These are phyloP conservation scores for Rousettus madagascariensis DNA, from an alignment of 2,797 vertebrate genomes.

Conservation along the genomic window DNA sequence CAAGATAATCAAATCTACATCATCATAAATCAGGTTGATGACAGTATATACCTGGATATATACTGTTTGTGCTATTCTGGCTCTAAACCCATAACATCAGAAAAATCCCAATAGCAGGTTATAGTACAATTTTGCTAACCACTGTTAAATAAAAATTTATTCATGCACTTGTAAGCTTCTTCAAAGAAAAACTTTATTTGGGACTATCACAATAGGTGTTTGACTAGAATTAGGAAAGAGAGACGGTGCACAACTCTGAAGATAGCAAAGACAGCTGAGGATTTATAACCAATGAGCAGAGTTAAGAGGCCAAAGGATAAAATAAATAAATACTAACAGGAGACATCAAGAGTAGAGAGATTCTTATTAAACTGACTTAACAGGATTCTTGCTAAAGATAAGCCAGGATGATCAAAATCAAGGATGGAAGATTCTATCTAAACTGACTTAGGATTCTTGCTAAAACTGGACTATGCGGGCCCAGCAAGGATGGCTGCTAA, in stretches of 20 bases:
- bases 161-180: background rate
- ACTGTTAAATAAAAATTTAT: background rate
- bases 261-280: background rate
- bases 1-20: background rate
- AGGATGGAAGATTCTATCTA: background rate
- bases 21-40: background rate
- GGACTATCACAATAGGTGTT: background rate
- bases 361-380: background rate
- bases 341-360: background rate
- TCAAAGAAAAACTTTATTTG: background rate
- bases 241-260: background rate
- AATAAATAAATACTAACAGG: background rate
- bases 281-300: background rate
- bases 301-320: background rate
- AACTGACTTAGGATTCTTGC: background rate
- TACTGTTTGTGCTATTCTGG: background rate
- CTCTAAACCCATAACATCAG: background rate
- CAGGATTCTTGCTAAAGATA: background rate
- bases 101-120: background rate
- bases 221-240: background rate
- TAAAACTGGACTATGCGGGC: background rate
- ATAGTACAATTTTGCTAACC: background rate
- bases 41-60: background rate
- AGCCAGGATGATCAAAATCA: background rate
- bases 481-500: background rate